Evolutionary conservation across 2,888 invertebrate genomes (phyloP), one percentile per base, ranked within the genome.

Genomic region (Panzeria rudis): DNA sequence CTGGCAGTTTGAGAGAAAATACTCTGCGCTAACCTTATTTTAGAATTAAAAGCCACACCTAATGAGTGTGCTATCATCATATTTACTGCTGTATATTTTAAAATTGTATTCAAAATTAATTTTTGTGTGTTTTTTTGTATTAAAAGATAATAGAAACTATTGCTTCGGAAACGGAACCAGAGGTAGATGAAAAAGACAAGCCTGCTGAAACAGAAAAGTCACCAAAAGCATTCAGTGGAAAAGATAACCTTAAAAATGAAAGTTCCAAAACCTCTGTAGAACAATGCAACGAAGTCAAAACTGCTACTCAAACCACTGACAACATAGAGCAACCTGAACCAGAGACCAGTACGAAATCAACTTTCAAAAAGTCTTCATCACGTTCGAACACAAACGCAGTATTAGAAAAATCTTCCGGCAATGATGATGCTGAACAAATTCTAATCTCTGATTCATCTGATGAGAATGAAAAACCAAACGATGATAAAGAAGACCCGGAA

Each of bases 141-240:
- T 78, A 68, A 17, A 71, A 82, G 79, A 23, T 47, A 32, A 25
- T 50, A 0, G 86, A 75, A 52, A 23, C 54, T 23, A 64, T 75
- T 62, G 47, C n/a, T 11, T 71, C 73, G 54, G 83, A 38, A 7
- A 69, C 72, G 8, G 80, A 86, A n/a, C n/a, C 56, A 20, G 81
- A 80, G 29, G 59, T 56, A 7, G 75, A 72, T 3, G 56, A 72
- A 44, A 29, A 47, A 20, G 15, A 56, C 3, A 52, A 68, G 7
- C 2, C 20, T 75, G 83, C 6, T 0, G 38, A 71, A n/a, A 17
- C 15, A 9, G 52, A 29, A 71, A 50, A 54, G 23, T n/a, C n/a
- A 66, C 20, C 23, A 52, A 23, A 41, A 20, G 17, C 15, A 61
- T 44, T 11, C 6, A 69, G 9, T 35, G 66, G 15, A 11, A 20